Conservation (phyloP, 2,888 invertebrate species). For the Nineta flava region DNA sequence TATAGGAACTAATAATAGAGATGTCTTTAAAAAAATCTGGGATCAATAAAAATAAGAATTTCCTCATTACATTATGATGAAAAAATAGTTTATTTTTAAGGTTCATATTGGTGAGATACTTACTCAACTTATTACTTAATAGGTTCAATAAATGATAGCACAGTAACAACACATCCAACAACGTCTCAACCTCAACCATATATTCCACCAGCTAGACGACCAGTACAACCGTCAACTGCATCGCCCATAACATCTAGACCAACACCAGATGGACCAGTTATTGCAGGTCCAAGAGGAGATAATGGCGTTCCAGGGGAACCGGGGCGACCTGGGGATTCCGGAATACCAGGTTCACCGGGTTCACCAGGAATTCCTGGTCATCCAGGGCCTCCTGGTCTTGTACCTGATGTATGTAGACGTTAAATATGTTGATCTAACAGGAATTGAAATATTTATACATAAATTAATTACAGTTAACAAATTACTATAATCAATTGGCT, state of each 20-base stretch:
- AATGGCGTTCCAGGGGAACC: constrained; percentile 35
- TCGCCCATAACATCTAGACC: constrained; percentile 10
- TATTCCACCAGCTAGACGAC: not conserved
- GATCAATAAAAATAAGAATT: too few relatives aligned
- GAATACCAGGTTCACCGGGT: constrained; percentile 44
- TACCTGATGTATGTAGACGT: constrained; percentile 47
- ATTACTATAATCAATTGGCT: constrained; percentile 60
- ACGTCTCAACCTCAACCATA: not conserved
- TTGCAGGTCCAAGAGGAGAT: constrained; percentile 32
- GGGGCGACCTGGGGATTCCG: constrained; percentile 42
- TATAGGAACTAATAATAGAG: too few relatives aligned
- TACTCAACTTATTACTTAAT: not conserved
- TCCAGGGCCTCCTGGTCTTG: constrained; percentile 39
- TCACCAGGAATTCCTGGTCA: constrained; percentile 40
- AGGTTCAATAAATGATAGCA: not conserved
- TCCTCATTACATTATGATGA: too few relatives aligned
- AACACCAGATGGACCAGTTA: constrained; percentile 14
- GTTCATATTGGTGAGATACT: too few relatives aligned
- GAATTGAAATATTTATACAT: constrained; percentile 3
- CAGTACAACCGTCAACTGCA: constrained; percentile 7
- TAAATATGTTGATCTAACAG: constrained; percentile 6
- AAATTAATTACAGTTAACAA: constrained; percentile 34
- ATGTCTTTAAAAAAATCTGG: too few relatives aligned
- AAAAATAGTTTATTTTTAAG: too few relatives aligned
- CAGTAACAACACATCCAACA: not conserved